These are phyloP conservation scores for Carollia perspicillata DNA, from an alignment of 2,113 vertebrate genomes.

Conservation along the genomic window DNA sequence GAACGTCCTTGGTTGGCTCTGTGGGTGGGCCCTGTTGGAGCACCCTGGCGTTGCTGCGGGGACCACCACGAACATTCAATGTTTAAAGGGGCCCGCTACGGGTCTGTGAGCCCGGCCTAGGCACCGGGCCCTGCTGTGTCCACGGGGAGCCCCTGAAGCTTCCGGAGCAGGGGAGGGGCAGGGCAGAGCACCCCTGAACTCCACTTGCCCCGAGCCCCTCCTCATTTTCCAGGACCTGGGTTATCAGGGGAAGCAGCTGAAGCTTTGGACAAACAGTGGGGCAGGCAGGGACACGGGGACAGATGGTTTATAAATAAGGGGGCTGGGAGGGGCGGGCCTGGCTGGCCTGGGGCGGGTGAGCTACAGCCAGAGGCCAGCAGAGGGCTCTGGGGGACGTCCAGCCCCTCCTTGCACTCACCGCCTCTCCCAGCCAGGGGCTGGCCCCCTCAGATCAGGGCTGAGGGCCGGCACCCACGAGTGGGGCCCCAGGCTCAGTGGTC, in stretches of 20 bases:
- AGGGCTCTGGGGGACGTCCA: accelerated
- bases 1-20: background rate
- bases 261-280: constrained; percentile 51
- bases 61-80: background rate
- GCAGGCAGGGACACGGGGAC: constrained; percentile 43
- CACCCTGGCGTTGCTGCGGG: background rate
- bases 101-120: background rate
- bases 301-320: constrained; percentile 59
- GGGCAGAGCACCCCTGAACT: background rate
- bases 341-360: background rate
- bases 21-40: background rate
- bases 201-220: background rate
- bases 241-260: constrained; percentile 72
- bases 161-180: background rate
- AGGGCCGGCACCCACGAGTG: background rate
- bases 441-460: background rate
- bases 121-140: background rate
- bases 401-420: background rate
- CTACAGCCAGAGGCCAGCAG: background rate
- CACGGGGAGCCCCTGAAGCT: background rate
- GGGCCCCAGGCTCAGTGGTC: background rate
- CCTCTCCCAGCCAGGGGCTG: accelerated
- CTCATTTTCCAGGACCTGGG: constrained; percentile 22
- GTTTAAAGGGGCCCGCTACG: background rate
- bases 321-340: background rate